A percentile compares a stretch with the other conserved stretches of the same genome.
Evolutionary conservation across 2,888 invertebrate species (phyloP).

Genomic region (Xylota segnis): DNA sequence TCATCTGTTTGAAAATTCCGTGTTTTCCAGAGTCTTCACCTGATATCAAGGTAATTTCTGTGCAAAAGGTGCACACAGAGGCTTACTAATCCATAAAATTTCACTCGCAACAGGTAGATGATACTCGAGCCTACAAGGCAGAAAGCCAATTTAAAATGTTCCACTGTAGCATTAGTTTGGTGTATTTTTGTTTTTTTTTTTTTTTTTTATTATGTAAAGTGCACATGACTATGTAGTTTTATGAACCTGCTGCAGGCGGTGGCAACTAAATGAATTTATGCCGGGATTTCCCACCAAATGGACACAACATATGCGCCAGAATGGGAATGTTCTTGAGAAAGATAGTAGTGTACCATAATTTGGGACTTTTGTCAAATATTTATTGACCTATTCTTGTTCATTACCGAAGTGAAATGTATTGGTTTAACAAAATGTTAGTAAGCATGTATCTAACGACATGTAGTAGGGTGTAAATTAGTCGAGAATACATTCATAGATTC

Average conservation of each 20-base stretch:
- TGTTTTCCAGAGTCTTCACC: conserved; percentile 52
- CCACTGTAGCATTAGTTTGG: not conserved
- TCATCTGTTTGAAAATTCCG: conserved; percentile 38
- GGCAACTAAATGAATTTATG: conserved; percentile 50
- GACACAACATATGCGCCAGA: conserved; percentile 54
- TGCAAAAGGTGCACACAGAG: conserved; percentile 2
- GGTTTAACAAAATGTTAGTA: not conserved
- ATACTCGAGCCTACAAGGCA: conserved; percentile 15
- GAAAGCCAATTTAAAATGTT: conserved; percentile 64
- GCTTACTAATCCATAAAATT: conserved; percentile 52
- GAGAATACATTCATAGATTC: no score
- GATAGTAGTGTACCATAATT: not conserved
- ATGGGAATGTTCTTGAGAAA: not conserved
- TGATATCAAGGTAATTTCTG: conserved; percentile 49
- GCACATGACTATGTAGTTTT: conserved; percentile 41
- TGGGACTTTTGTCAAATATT: conserved; percentile 1
- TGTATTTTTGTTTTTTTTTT: not conserved
- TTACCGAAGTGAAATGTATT: not conserved
- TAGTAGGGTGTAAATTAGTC: no score
- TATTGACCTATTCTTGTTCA: not conserved
- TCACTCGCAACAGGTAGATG: conserved; percentile 43
- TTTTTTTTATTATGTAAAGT: conserved; percentile 69
- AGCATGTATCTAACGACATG: no score
- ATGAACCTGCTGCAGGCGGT: conserved; percentile 54
- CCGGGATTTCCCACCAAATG: conserved; percentile 59